Percentiles rank a stretch among this genome's conserved stretches.
Evolutionary conservation across 2,797 vertebrate species (phyloP).

Genomic region (Florisuga fusca): DNA sequence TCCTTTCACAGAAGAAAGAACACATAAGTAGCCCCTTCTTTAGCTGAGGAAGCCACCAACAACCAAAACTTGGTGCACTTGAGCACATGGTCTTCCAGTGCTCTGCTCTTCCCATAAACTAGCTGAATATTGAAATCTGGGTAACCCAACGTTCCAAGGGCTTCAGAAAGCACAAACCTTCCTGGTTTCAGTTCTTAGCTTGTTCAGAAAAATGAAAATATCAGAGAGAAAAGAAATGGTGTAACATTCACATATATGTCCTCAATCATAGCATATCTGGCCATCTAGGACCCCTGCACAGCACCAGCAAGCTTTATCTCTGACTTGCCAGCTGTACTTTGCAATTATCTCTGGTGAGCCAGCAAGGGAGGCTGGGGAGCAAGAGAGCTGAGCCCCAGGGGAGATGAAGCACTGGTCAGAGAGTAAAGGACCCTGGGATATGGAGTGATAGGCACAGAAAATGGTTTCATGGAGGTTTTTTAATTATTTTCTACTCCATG

Average conservation of each 20-base stretch:
- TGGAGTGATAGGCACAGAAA: background rate
- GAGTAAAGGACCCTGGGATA: background rate
- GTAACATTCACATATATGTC: slow-evolving; percentile 33
- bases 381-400: background rate
- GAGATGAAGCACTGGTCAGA: background rate
- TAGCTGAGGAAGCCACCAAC: background rate
- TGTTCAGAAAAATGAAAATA: slow-evolving; percentile 48
- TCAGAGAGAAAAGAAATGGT: slow-evolving; percentile 32
- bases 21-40: background rate
- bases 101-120: slow-evolving; percentile 33
- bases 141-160: background rate
- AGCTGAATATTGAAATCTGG: slow-evolving; percentile 30
- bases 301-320: background rate
- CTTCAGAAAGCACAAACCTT: slow-evolving; percentile 26
- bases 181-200: slow-evolving; percentile 40
- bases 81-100: background rate
- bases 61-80: background rate
- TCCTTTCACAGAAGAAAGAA: background rate
- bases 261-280: slow-evolving; percentile 5
- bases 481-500: background rate
- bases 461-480: rapidly evolving
- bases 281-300: background rate
- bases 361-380: background rate
- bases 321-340: background rate
- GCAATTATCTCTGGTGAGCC: background rate